These are phyloP conservation scores for Falco biarmicus DNA, from an alignment of 2,797 vertebrate genomes.

Conservation along the genomic window DNA sequence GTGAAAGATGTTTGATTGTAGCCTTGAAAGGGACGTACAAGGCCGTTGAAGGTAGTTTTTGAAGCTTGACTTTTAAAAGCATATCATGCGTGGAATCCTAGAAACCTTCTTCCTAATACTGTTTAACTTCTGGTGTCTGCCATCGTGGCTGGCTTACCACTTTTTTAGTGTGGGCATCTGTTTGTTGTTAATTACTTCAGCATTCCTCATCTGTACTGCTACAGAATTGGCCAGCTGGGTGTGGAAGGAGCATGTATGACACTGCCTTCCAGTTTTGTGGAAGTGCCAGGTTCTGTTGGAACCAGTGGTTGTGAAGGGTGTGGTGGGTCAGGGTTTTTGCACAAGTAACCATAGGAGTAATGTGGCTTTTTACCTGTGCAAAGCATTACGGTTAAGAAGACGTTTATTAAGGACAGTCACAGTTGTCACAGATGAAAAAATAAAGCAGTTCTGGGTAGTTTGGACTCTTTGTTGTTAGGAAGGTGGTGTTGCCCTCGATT, in stretches of 20 bases:
- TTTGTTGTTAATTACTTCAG: not conserved
- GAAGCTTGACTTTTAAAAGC: not conserved
- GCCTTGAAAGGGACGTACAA: not conserved
- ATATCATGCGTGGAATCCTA: no score
- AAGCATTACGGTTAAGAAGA: fast-evolving
- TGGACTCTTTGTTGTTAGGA: fast-evolving
- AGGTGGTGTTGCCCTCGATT: not conserved
- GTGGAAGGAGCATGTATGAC: not conserved
- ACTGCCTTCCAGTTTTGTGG: fast-evolving
- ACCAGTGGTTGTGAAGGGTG: not conserved
- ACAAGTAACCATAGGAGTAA: not conserved
- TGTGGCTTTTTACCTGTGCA: not conserved
- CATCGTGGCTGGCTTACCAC: not conserved
- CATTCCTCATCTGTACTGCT: not conserved
- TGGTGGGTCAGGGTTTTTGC: not conserved
- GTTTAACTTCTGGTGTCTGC: not conserved
- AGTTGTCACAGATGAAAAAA: not conserved
- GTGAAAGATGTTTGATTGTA: not conserved
- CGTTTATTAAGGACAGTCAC: not conserved
- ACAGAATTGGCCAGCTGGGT: not conserved
- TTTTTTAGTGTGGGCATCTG: not conserved
- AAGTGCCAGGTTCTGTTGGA: not conserved
- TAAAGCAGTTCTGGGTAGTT: fast-evolving
- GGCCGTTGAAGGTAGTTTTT: not conserved
- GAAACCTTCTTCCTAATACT: not conserved